Evolutionary conservation across 2,113 vertebrate species (phyloP), one percentile per base, ranked within the genome.

Genomic region (Cathartes aura): DNA sequence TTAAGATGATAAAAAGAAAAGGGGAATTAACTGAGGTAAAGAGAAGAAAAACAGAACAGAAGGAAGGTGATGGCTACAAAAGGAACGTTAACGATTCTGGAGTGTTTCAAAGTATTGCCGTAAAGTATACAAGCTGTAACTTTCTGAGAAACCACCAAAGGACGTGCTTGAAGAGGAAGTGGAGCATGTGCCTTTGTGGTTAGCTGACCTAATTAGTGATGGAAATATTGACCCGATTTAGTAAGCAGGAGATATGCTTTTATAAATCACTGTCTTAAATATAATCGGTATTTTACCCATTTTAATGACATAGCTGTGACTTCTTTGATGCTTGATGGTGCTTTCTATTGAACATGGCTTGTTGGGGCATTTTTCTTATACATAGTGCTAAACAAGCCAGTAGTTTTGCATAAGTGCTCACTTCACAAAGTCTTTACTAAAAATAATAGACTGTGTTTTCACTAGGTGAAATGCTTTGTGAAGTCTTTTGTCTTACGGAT

Each of bases 111-210:
- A 73, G 52, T 53, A 52, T 58, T 91, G 12, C 66, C 3, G 1
- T 75, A 23, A 79, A 56, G 36, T 50, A 83, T 21, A 27, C n/a
- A 66, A 45, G 17, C 17, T 82, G 60, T 36, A 53, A 15, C n/a
- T 94, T 95, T 96, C 94, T 97, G 64, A 96, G 94, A 97, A 97
- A 53, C 26, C 56, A 76, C 9, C 80, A 62, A 95, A 96, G 20
- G 30, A 32, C 34, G 4, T 24, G 12, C n/a, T 62, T 86, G 47
- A 81, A 94, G 42, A 94, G 89, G 91, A 97, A 95, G 22, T 68
- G 70, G 75, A 83, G 32, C 73, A 48, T 30, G 83, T 95, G 81
- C 64, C 66, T 60, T 94, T 84, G 89, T 85, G 97, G 95, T 89
- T 95, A 79, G 47, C 40, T 72, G 91, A 95, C 97, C 94, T 82